Evolutionary conservation across 35 echinoderm and acorn worm genomes (phyloP).

Genomic region (Lytechinus variegatus): DNA sequence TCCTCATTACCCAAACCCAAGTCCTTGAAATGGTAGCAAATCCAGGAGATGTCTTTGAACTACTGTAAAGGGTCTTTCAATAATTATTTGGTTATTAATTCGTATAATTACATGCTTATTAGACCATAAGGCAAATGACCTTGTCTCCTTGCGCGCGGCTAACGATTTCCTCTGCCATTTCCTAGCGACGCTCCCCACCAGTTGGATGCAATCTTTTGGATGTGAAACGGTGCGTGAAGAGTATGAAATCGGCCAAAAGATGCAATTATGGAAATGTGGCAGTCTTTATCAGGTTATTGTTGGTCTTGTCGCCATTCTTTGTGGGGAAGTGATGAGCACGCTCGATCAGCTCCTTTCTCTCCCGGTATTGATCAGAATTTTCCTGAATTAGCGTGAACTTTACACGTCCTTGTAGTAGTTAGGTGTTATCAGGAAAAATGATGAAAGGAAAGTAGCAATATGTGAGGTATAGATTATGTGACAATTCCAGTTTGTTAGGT

Average conservation of each 20-base stretch:
- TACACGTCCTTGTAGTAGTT: neutral
- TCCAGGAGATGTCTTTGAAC: neutral
- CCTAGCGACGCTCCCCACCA: neutral
- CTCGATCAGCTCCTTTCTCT: neutral
- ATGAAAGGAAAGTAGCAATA: neutral
- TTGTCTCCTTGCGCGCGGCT: neutral
- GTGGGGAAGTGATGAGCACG: neutral
- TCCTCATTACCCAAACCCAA: neutral
- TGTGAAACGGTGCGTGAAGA: neutral
- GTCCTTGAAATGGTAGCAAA: neutral
- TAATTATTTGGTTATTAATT: constrained; percentile 5
- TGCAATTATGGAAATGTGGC: constrained; percentile 3
- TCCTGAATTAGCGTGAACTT: neutral
- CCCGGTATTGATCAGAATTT: neutral
- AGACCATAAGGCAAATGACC: constrained; percentile 10
- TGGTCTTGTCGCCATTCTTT: constrained; percentile 9
- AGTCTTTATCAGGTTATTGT: neutral
- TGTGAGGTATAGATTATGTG: neutral
- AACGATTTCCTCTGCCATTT: neutral
- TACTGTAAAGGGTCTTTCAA: neutral
- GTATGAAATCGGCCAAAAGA: neutral
- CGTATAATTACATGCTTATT: neutral
- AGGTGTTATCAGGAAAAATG: neutral
- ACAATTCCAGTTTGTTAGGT: neutral
- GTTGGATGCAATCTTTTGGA: neutral